Base-by-base conservation (phyloP, 2,888 invertebrate genomes). In the Rotaria socialis region DNA sequence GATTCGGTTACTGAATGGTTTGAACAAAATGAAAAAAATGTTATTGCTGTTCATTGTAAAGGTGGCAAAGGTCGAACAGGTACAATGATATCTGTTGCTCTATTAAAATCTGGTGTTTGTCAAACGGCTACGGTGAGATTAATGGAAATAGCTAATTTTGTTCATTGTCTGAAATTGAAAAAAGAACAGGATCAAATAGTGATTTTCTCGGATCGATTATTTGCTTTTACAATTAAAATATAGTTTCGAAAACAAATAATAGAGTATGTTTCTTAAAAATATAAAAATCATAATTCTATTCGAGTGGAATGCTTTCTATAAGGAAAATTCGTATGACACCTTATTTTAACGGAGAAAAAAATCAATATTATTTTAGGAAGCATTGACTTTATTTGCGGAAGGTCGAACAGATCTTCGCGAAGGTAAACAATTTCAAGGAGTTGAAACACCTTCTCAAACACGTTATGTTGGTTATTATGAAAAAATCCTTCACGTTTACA, bases 11-110 rank as follows among this genome's bases (percentile, higher is more conserved):
- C 89, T 55, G 88, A 89, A 75, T 92, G 92, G 91, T 89, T 92
- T 89, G 89, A 89, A 41, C 88, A 88, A 14, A 90, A 92, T 88
- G 89, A 90, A n/a, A 85, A 89, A 22, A 92, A 92, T 89, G 90
- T 92, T 16, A 91, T 92, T 56, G 92, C 92, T 22, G 91, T 92
- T n/a, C 92, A 92, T 88, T 92, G 92, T 89, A 92, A 92, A 89
- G 92, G 92, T 27, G 92, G 92, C 3, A 92, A 92, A 89, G 92
- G 86, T 3, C 90, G 92, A 41, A 92, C 92, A 10, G 92, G 92
- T 24, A 92, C 92, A 41, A 91, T 92, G 90, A 91, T 92, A 85
- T 92, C 92, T 89, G 90, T 91, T 35, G 92, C 92, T 91, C 89
- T 92, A 14, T 90, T 92, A 4, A 91, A 92, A 88, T 91, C 90